phyloP scores from a whole-genome alignment of 2,113 vertebrate genomes.

The Megaceryle torquata region DNA sequence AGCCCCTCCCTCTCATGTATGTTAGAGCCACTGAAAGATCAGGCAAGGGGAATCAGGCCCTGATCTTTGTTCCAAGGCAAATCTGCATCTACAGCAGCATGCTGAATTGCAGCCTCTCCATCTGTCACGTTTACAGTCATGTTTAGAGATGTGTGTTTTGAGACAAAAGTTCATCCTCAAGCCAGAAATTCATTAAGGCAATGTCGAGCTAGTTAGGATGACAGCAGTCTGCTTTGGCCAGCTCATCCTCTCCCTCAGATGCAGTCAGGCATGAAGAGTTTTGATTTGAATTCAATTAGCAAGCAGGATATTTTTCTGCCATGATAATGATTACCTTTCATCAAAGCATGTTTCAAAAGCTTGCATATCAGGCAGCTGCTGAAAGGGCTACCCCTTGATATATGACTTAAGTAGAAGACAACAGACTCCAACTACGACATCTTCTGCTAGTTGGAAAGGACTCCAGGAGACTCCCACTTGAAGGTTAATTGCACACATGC shows the following conservation, averaged over 20 bases:
- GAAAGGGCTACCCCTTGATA: not conserved
- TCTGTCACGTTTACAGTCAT: not conserved
- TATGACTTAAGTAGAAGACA: not conserved
- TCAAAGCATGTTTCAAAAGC: not conserved
- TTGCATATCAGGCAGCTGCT: not conserved
- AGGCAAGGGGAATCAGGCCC: not conserved
- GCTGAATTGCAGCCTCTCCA: not conserved
- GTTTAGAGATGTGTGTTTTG: not conserved
- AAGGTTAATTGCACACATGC: not conserved
- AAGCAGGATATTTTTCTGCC: not conserved
- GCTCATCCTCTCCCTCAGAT: not conserved
- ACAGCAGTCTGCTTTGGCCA: not conserved
- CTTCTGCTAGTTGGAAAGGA: not conserved
- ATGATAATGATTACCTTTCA: not conserved
- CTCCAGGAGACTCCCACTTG: not conserved
- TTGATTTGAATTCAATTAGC: not conserved
- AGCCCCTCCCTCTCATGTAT: not conserved
- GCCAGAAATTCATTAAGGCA: not conserved
- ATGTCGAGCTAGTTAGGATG: fast-evolving
- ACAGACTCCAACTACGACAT: not conserved
- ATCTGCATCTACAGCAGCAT: not conserved
- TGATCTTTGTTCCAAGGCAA: not conserved
- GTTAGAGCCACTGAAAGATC: not conserved
- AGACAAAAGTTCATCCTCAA: not conserved
- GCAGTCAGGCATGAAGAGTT: not conserved